These are phyloP conservation scores for Falco berigora DNA, from an alignment of 2,797 vertebrate species.

Conservation along the genomic window DNA sequence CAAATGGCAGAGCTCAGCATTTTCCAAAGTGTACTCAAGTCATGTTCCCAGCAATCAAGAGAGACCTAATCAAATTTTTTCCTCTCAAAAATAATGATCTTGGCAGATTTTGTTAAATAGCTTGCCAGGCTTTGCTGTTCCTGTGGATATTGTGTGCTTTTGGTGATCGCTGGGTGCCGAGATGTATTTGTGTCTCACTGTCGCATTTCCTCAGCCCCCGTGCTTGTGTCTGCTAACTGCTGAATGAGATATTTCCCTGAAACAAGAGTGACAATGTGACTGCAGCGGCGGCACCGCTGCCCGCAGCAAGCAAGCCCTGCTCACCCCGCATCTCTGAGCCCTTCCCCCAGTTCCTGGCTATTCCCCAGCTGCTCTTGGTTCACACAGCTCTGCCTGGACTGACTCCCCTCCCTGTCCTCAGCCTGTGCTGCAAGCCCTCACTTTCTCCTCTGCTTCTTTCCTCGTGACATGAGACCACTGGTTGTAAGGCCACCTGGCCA, in stretches of 20 bases:
- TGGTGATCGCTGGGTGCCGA: not conserved
- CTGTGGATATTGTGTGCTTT: not conserved
- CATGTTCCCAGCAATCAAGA: constrained; percentile 18
- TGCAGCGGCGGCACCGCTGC: rapidly evolving
- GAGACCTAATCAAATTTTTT: constrained; percentile 34
- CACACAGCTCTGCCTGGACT: not conserved
- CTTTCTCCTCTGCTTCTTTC: not conserved
- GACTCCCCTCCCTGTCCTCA: not conserved
- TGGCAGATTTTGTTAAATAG: constrained; percentile 8
- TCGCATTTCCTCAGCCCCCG: not conserved
- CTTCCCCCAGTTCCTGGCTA: not conserved
- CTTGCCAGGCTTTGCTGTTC: not conserved
- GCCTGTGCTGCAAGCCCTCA: rapidly evolving
- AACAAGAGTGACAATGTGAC: not conserved
- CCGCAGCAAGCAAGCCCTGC: not conserved
- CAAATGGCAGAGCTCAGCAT: constrained; percentile 8
- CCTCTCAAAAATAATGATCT: constrained; percentile 29
- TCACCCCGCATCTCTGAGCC: not conserved
- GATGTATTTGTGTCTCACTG: not conserved
- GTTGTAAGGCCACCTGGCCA: not conserved
- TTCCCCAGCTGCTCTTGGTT: not conserved
- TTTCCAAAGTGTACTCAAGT: constrained; percentile 19
- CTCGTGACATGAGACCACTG: not conserved
- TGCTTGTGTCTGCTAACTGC: not conserved
- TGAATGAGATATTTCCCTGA: not conserved